Conservation (phyloP, 1,140 invertebrate species). For the Ceratoteleas bidentatus region DNA sequence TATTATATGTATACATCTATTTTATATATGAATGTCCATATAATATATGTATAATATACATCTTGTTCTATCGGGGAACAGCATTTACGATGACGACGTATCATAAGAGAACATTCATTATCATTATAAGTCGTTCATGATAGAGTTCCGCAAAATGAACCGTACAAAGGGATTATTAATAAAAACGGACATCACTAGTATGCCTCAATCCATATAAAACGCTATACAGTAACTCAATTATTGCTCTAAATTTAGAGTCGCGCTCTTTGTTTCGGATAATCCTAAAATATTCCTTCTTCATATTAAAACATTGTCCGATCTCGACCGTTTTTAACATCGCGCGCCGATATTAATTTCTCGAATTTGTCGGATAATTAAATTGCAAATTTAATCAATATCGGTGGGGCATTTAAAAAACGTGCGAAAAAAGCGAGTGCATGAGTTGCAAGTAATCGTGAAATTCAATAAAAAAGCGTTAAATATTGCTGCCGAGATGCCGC, state of each 20-base stretch:
- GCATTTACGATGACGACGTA: slow-evolving; percentile 19
- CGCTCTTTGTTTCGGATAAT: background rate
- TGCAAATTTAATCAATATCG: background rate
- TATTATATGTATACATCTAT: too few species aligned
- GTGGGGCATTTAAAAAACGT: background rate
- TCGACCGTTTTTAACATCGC: too few species aligned
- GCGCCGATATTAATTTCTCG: too few species aligned
- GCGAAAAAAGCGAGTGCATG: slow-evolving; percentile 4
- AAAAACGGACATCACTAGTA: slow-evolving; percentile 5
- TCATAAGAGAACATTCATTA: slow-evolving; percentile 28
- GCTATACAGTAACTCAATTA: background rate
- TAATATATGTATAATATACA: too few species aligned
- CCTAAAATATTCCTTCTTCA: too few species aligned
- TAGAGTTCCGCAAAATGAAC: slow-evolving; percentile 21
- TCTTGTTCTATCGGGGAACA: too few species aligned
- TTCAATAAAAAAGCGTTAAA: slow-evolving; percentile 55
- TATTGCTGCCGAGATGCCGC: slow-evolving; percentile 40
- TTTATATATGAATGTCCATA: too few species aligned
- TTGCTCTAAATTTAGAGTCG: background rate
- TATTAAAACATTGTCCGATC: too few species aligned
- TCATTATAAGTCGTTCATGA: slow-evolving; percentile 23
- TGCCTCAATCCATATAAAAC: background rate
- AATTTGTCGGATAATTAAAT: background rate
- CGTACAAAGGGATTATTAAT: slow-evolving; percentile 2
- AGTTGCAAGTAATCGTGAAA: slow-evolving; percentile 39